Evolutionary conservation across 2,113 vertebrate genomes (phyloP).

Genomic region (Herpailurus yagouaroundi): DNA sequence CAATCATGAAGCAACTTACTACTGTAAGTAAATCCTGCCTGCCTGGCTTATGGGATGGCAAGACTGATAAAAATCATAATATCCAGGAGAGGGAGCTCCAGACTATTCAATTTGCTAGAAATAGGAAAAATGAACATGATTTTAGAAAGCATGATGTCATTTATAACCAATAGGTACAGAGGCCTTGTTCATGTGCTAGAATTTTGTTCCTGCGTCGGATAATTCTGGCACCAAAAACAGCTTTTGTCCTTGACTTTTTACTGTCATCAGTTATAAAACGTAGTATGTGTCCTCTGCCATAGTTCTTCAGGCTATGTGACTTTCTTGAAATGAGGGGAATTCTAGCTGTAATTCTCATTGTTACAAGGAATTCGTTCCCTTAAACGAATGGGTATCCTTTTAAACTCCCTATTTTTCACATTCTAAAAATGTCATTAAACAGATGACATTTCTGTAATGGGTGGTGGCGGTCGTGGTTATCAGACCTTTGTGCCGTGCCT

Average conservation of each 20-base stretch:
- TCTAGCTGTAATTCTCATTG: neutral
- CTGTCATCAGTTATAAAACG: constrained; percentile 29
- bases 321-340: constrained; percentile 22
- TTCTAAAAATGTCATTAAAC: neutral
- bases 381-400: neutral
- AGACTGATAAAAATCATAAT: constrained; percentile 15
- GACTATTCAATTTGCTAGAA: constrained; percentile 53
- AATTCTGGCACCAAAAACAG: constrained; percentile 78
- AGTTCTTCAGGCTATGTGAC: neutral
- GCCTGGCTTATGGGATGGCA: neutral
- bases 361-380: neutral
- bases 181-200: constrained; percentile 71
- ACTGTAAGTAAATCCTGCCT: neutral
- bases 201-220: constrained; percentile 77
- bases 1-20: neutral
- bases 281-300: neutral
- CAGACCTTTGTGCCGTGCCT: neutral
- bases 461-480: neutral
- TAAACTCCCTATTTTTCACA: neutral
- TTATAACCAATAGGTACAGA: constrained; percentile 82
- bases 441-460: neutral
- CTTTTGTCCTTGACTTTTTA: constrained; percentile 79
- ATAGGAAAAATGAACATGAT: constrained; percentile 21
- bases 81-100: constrained; percentile 86
- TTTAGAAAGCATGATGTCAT: constrained; percentile 87